Percentiles rank a stretch among this genome's conserved stretches.
Conservation (phyloP, 2,888 invertebrate genomes). For the Drosophila austrosaltans region DNA sequence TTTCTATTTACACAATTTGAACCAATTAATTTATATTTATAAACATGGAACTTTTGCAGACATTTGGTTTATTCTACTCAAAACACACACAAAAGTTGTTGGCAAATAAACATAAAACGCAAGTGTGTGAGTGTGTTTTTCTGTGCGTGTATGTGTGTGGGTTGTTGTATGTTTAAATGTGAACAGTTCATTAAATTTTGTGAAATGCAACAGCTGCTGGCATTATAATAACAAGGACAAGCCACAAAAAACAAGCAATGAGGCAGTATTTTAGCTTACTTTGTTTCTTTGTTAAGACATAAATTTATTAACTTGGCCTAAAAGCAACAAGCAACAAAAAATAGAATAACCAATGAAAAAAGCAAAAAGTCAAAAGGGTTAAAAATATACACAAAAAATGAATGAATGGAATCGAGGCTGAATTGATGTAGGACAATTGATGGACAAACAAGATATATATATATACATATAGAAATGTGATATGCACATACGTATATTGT, state of each 20-base stretch:
- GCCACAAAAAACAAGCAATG: slow-evolving; percentile 27
- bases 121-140: background rate
- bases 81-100: slow-evolving; percentile 3
- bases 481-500: slow-evolving; percentile 13
- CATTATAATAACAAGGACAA: slow-evolving; percentile 29
- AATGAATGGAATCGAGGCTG: slow-evolving; percentile 20
- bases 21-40: slow-evolving; percentile 9
- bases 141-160: background rate
- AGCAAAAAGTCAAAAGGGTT: slow-evolving; percentile 25
- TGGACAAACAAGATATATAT: slow-evolving; percentile 50
- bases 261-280: slow-evolving; percentile 32
- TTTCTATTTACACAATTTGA: slow-evolving; percentile 6
- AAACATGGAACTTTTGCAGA: background rate
- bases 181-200: slow-evolving; percentile 19
- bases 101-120: slow-evolving; percentile 14
- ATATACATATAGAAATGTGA: slow-evolving; percentile 50
- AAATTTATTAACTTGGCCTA: slow-evolving; percentile 44
- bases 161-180: background rate
- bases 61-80: background rate
- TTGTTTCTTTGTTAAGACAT: slow-evolving; percentile 31
- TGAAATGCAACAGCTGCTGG: slow-evolving; percentile 47
- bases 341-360: slow-evolving; percentile 10
- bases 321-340: slow-evolving; percentile 21
- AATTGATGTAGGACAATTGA: slow-evolving; percentile 42
- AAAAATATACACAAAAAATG: slow-evolving; percentile 39